A percentile compares a stretch with the other conserved stretches of the same genome.
Conservation (phyloP, 2,113 vertebrate genomes). For the Bagarius yarrelli region DNA sequence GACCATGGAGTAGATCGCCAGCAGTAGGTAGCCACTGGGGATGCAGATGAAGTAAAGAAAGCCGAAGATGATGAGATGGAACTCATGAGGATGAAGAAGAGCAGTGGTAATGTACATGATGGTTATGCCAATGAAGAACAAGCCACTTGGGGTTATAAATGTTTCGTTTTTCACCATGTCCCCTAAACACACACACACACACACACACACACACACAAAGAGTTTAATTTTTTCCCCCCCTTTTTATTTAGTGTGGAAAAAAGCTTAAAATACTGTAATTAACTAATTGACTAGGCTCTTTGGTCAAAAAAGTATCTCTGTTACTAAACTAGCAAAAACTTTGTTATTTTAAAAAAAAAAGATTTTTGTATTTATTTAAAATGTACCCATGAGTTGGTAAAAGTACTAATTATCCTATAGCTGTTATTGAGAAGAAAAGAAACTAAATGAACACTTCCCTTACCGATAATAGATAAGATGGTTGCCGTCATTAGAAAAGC, state of each 20-base stretch:
- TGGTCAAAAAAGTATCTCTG: too few relatives aligned
- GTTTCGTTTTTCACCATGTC: slow-evolving; percentile 52
- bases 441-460: neutral
- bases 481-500: slow-evolving; percentile 62
- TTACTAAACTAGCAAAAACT: too few relatives aligned
- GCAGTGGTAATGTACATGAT: slow-evolving; percentile 53
- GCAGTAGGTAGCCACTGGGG: slow-evolving; percentile 60
- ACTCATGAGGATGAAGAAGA: slow-evolving; percentile 60
- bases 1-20: slow-evolving; percentile 63
- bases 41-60: slow-evolving; percentile 61
- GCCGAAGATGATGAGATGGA: slow-evolving; percentile 58
- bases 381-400: too few relatives aligned
- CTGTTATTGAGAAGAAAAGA: neutral
- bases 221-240: too few relatives aligned
- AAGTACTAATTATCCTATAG: too few relatives aligned
- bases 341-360: too few relatives aligned
- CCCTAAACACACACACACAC: slow-evolving; percentile 40
- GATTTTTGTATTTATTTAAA: too few relatives aligned
- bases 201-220: neutral
- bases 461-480: slow-evolving; percentile 59
- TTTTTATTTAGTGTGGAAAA: too few relatives aligned
- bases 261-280: too few relatives aligned
- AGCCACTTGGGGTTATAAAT: slow-evolving; percentile 57
- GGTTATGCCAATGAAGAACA: slow-evolving; percentile 57
- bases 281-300: too few relatives aligned